Base-by-base conservation (phyloP, 2,888 invertebrate species). In the Cryptophagus acutangulus region DNA sequence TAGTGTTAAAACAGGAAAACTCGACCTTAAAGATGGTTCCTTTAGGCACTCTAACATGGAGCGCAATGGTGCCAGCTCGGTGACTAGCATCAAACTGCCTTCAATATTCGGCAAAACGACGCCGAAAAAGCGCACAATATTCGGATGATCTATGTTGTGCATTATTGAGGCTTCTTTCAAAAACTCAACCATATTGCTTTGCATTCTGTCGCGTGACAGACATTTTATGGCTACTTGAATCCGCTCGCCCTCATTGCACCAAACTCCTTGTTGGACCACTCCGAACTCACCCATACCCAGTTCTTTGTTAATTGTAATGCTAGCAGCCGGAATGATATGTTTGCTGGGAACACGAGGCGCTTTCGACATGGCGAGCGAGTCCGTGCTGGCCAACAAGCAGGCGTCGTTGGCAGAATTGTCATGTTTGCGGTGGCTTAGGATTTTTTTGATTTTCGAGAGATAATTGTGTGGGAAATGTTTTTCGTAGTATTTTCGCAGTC, bases 261-360 rank as follows among this genome's bases (percentile, higher is more conserved):
- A 96, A 5, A 93, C 89, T 2, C 95, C 97, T 70, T 95, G 96
- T 65, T 95, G 95, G 0, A 99, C 97, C 9, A 93, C 88, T 2
- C 97, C 97, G 73, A 99, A 99, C 69, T 99, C 96, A 9, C 99
- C 97, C 58, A 86, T 87, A 17, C 97, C 97, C 40, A 99, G 73
- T 63, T 93, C 92, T 66, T 95, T 94, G 66, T 92, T 92, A 33
- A 95, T 86, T 43, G 87, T 84, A 58, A 96, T 92, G 51, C 89
- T 85, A 60, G 93, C 92, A 18, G 89, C 84, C 17, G 69, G 69
- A 52, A 82, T 82, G 48, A 92, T 87, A 67, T 95, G 92, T 66
- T 91, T 90, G 61, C 87, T 87, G 38, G 87, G 83, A 36, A 84
- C 81, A 55, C 79, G 76, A 2, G 75, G 70, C n/a, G 66, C 57